phyloP scores from a whole-genome alignment of 1,140 invertebrate species.

The Dolichoris vasculosae region DNA sequence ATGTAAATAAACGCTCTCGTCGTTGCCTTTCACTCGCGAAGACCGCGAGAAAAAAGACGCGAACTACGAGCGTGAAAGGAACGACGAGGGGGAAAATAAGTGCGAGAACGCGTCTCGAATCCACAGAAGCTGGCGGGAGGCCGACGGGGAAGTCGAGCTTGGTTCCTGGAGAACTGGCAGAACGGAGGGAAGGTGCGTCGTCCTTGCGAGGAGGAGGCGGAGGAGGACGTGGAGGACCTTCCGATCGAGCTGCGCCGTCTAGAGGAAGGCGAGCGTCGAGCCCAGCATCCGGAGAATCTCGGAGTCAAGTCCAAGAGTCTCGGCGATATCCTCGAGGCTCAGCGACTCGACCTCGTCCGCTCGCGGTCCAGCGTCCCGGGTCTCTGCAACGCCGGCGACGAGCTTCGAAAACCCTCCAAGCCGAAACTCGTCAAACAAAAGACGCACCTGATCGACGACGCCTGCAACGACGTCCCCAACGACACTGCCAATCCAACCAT shows the following conservation, averaged over 20 bases:
- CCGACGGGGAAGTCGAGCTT: constrained; percentile 79
- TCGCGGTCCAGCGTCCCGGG: constrained; percentile 85
- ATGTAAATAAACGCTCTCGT: not conserved
- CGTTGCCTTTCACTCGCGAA: not conserved
- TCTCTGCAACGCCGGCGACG: constrained; percentile 64
- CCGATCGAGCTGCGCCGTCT: constrained; percentile 92
- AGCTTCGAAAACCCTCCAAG: constrained; percentile 57
- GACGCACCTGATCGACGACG: constrained; percentile 63
- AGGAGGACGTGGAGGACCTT: constrained; percentile 83
- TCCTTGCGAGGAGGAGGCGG: constrained; percentile 72
- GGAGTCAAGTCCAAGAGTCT: constrained; percentile 86
- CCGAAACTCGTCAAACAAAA: constrained; percentile 69
- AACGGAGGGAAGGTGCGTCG: constrained; percentile 74
- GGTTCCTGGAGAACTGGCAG: constrained; percentile 88
- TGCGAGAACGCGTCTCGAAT: not conserved
- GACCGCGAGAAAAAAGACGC: not conserved
- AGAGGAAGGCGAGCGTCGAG: constrained; percentile 76
- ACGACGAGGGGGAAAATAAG: not conserved
- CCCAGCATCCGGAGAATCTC: constrained; percentile 72
- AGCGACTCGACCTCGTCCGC: constrained; percentile 80
- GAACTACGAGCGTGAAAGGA: not conserved
- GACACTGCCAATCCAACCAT: constrained; percentile 69
- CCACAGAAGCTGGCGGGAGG: constrained; percentile 85
- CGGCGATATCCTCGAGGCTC: constrained; percentile 84
- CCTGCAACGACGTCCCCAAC: constrained; percentile 61